A percentile compares a stretch with the other conserved stretches of the same genome.
These are phyloP conservation scores for Gibbula magus DNA, from an alignment of 2,888 invertebrate genomes.

Conservation along the genomic window DNA sequence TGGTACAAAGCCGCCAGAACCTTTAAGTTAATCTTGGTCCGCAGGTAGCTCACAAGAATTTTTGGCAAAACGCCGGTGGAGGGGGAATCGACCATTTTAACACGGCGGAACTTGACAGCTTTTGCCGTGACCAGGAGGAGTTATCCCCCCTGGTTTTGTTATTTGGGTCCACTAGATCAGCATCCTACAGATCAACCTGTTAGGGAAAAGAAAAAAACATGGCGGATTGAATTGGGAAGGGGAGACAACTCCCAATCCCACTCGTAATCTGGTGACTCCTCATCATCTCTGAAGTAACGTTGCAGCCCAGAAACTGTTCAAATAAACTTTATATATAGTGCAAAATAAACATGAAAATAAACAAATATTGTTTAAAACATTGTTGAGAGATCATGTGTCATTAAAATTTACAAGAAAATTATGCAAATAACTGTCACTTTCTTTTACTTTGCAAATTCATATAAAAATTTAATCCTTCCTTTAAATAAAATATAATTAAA, in stretches of 20 bases:
- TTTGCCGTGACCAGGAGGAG: no score
- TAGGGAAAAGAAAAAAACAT: constrained; percentile 21
- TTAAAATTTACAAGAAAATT: no score
- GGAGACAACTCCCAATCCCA: not conserved
- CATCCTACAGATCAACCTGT: constrained; percentile 92
- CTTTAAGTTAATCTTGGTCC: constrained; percentile 37
- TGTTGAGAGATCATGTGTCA: no score
- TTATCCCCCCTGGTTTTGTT: constrained; percentile 89
- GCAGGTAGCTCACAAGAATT: constrained; percentile 47
- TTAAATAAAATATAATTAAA: no score
- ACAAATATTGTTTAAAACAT: no score
- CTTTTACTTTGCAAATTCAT: no score
- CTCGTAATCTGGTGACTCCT: constrained; percentile 7
- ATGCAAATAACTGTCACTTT: no score
- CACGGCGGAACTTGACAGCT: no score
- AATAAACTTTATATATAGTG: not conserved
- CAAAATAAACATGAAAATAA: no score
- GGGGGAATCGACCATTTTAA: constrained; percentile 82
- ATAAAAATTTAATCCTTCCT: no score
- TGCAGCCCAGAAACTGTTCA: not conserved
- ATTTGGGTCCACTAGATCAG: constrained; percentile 95
- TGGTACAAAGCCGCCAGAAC: constrained; percentile 37
- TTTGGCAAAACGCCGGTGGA: constrained; percentile 63
- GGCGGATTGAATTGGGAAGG: constrained; percentile 3
- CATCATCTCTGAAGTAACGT: not conserved